A percentile compares a stretch with the other conserved stretches of the same genome.
phyloP scores from a whole-genome alignment of 2,888 invertebrate species.

The Dione juno region DNA sequence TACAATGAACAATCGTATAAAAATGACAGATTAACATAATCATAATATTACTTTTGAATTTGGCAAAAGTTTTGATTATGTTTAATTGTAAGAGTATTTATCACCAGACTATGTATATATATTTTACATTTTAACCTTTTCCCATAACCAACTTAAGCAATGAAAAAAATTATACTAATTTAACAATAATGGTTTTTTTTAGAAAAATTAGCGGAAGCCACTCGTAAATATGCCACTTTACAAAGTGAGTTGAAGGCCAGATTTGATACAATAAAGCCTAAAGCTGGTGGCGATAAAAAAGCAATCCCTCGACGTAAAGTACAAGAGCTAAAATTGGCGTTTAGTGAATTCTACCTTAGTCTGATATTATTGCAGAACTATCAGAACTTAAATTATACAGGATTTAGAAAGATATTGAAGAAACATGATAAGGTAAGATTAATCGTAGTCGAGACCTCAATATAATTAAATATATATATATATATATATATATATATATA shows the following conservation, averaged over 20 bases:
- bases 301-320: constrained; percentile 90
- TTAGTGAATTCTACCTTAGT: constrained; percentile 99
- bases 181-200: constrained; percentile 48
- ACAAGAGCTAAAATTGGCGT: constrained; percentile 97
- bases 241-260: constrained; percentile 91
- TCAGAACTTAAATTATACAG: constrained; percentile 98
- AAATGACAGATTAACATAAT: too few species aligned
- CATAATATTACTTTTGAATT: too few species aligned
- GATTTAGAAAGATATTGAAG: constrained; percentile 99
- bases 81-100: too few species aligned
- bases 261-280: constrained; percentile 81
- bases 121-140: too few species aligned
- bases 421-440: constrained; percentile 97
- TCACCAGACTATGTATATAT: too few species aligned
- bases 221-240: constrained; percentile 94
- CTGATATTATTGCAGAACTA: constrained; percentile 98
- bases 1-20: too few species aligned
- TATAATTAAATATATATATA: too few species aligned
- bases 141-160: too few species aligned
- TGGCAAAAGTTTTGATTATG: too few species aligned
- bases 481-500: too few species aligned
- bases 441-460: neutral
- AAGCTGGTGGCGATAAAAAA: constrained; percentile 71
- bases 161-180: neutral
- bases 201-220: constrained; percentile 99